phyloP scores from a whole-genome alignment of 2,797 vertebrate species.

The Phalanger gymnotis region DNA sequence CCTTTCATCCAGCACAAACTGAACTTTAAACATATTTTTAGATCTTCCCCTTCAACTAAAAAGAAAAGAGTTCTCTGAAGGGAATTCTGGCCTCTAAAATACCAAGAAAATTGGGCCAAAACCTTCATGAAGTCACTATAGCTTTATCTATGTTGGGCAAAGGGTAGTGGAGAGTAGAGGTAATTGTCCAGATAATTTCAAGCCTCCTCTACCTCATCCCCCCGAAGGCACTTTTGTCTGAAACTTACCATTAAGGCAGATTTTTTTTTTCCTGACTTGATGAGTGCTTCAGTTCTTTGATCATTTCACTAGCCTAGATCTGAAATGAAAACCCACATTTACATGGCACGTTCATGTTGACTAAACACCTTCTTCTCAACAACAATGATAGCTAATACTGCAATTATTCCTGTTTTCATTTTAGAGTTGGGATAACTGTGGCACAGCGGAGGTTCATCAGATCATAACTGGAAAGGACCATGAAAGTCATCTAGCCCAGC shows the following conservation, averaged over 20 bases:
- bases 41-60: not conserved
- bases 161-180: not conserved
- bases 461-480: not conserved
- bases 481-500: not conserved
- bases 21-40: not conserved
- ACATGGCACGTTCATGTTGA: not conserved
- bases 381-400: not conserved
- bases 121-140: not conserved
- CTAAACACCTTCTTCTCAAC: constrained; percentile 51
- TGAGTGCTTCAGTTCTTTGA: constrained; percentile 1
- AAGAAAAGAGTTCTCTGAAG: not conserved
- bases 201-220: not conserved
- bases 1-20: not conserved
- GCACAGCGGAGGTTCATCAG: not conserved
- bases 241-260: constrained; percentile 20
- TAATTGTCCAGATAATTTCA: constrained; percentile 38
- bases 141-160: not conserved
- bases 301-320: constrained; percentile 44
- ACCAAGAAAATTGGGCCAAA: constrained; percentile 1
- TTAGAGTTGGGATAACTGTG: constrained; percentile 40
- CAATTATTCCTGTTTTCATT: not conserved
- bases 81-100: not conserved
- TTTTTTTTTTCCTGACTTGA: not conserved
- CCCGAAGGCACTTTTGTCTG: constrained; percentile 38
- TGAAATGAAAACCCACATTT: constrained; percentile 31